These are phyloP conservation scores for Ciconia boyciana DNA, from an alignment of 2,113 vertebrate genomes.

Conservation along the genomic window DNA sequence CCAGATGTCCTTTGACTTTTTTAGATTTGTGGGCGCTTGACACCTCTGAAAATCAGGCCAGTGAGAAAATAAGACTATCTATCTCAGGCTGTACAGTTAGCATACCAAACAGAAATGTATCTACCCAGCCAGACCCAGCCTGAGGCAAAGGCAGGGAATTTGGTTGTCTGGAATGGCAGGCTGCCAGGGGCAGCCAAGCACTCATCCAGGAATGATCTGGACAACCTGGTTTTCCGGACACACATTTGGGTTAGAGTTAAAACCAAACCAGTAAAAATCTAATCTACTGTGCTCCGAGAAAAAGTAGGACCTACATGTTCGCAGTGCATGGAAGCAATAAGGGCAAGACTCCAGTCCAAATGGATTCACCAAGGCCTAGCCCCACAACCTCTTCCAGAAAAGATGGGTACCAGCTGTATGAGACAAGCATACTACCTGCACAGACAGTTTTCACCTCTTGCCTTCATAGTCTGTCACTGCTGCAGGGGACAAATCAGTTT, in stretches of 20 bases:
- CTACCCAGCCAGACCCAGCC: not conserved
- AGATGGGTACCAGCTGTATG: not conserved
- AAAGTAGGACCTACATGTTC: not conserved
- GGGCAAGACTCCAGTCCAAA: not conserved
- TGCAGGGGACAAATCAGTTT: not conserved
- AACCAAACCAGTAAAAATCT: not conserved
- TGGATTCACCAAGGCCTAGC: not conserved
- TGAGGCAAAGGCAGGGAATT: not conserved
- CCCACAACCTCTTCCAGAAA: not conserved
- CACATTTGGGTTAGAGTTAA: not conserved
- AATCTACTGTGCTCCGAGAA: not conserved
- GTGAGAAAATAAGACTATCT: not conserved
- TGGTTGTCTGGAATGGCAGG: not conserved
- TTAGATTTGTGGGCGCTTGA: not conserved
- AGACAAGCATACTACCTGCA: not conserved
- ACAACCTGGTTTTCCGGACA: not conserved
- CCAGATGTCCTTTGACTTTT: not conserved
- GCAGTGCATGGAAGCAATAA: not conserved
- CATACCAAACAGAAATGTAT: not conserved
- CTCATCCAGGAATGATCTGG: not conserved
- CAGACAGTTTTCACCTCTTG: not conserved
- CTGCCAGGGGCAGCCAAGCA: not conserved
- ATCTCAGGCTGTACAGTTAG: not conserved
- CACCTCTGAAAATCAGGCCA: not conserved
- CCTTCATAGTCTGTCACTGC: not conserved